Conservation (phyloP, 2,113 vertebrate species). For the Recurvirostra avosetta region DNA sequence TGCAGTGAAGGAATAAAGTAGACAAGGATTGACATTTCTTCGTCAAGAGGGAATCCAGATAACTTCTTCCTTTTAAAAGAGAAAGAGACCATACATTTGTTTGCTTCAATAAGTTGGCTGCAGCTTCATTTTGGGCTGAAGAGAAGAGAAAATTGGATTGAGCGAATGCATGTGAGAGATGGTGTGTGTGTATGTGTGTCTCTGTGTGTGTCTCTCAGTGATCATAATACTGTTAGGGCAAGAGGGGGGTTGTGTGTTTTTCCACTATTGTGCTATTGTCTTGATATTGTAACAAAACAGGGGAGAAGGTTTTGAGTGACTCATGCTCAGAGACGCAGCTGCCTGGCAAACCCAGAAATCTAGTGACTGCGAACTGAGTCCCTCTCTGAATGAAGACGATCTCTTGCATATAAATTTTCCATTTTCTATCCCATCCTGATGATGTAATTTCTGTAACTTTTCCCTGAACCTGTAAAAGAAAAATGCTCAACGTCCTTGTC, state of each 20-base stretch:
- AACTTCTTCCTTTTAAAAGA: constrained; percentile 1
- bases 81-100: neutral
- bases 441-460: neutral
- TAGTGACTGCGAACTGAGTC: neutral
- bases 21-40: constrained; percentile 6
- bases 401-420: neutral
- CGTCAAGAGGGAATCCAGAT: neutral
- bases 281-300: neutral
- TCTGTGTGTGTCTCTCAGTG: neutral
- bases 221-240: neutral
- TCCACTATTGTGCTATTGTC: neutral
- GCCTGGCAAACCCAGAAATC: neutral
- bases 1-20: constrained; percentile 33
- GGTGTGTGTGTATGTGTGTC: neutral
- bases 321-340: neutral
- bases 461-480: neutral
- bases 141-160: neutral
- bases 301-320: neutral
- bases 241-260: neutral
- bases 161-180: neutral
- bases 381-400: neutral
- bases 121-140: neutral
- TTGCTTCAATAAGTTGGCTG: neutral
- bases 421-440: neutral
- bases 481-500: rapidly evolving